phyloP scores from a whole-genome alignment of 2,888 invertebrate genomes.

The Oxytorus armatus region DNA sequence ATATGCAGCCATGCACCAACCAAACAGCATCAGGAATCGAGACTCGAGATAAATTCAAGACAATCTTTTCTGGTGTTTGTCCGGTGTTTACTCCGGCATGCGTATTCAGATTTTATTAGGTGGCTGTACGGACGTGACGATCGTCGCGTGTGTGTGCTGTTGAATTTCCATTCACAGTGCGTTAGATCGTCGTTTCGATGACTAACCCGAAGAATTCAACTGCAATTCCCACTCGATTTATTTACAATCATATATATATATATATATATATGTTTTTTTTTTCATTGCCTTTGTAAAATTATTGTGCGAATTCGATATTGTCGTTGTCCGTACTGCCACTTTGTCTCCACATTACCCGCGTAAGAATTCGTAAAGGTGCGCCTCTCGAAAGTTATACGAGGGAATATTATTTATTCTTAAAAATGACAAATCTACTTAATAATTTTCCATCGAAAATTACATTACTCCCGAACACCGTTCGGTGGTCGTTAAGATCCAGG shows the following conservation, averaged over 20 bases:
- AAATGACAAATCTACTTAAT: no score
- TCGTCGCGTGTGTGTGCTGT: not conserved
- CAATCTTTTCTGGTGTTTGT: not conserved
- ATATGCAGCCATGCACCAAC: slow-evolving; percentile 15
- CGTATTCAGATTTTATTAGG: no score
- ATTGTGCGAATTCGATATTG: slow-evolving; percentile 36
- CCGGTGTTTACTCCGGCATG: no score
- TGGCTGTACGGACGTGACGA: no score
- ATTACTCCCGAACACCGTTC: no score
- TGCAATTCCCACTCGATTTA: slow-evolving; percentile 25
- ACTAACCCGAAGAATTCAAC: slow-evolving; percentile 3
- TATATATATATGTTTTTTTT: no score
- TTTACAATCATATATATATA: slow-evolving; percentile 11
- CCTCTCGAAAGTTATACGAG: slow-evolving; percentile 1
- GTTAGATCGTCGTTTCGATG: slow-evolving; percentile 41
- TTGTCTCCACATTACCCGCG: not conserved
- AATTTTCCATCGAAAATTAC: no score
- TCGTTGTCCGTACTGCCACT: not conserved
- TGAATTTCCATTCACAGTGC: slow-evolving; percentile 34
- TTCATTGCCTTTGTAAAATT: slow-evolving; percentile 1
- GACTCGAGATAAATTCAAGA: slow-evolving; percentile 2
- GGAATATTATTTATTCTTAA: no score
- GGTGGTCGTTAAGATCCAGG: no score
- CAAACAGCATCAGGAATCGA: slow-evolving; percentile 68
- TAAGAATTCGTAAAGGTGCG: slow-evolving; percentile 26